Base-by-base conservation (phyloP, 1,140 invertebrate species). In the Ostrea denselamellosa region DNA sequence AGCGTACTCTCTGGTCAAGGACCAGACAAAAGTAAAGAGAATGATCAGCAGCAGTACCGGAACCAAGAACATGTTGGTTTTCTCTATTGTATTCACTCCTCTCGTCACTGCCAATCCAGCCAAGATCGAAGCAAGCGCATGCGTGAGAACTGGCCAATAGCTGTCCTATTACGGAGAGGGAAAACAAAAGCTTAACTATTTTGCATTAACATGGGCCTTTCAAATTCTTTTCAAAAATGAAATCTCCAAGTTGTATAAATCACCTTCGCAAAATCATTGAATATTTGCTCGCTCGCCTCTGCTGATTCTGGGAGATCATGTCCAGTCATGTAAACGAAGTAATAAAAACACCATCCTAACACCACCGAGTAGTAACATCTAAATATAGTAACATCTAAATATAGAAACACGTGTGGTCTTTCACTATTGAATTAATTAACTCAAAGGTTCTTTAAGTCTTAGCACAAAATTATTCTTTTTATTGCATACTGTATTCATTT, bases 261-360 rank as follows among this genome's bases (percentile, higher is more conserved):
- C 88, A 93, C 94, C 90, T 92, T 87, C 4, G 93, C 92, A 89
- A 90, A 94, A 53, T 94, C 92, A 9, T 88, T 84, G 88, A 94
- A 94, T 14, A 93, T 93, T 9, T 87, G 22, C 14, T 58, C 19
- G 53, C 92, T 90, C 4, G 92, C 91, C 0, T 90, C 90, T 0
- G 87, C 88, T 22, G 87, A 87, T 14, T 83, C 62, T 1, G 94
- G 93, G 12, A 94, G 91, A 19, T 90, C 89, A 85, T 92, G 68
- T 8, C 53, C 90, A n/a, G 92, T 92, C 62, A 89, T 90, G 83
- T 92, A 91, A 10, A 90, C 56, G 14, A 92, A 85, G 86, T 93
- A 94, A 71, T 94, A 94, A 56, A 93, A 93, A 90, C 93, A 94
- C 93, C 93, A 94, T 0, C 93, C 93, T 14, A 93, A 84, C 10